Evolutionary conservation across 2,113 vertebrate genomes (phyloP).

Genomic region (Origma solitaria): DNA sequence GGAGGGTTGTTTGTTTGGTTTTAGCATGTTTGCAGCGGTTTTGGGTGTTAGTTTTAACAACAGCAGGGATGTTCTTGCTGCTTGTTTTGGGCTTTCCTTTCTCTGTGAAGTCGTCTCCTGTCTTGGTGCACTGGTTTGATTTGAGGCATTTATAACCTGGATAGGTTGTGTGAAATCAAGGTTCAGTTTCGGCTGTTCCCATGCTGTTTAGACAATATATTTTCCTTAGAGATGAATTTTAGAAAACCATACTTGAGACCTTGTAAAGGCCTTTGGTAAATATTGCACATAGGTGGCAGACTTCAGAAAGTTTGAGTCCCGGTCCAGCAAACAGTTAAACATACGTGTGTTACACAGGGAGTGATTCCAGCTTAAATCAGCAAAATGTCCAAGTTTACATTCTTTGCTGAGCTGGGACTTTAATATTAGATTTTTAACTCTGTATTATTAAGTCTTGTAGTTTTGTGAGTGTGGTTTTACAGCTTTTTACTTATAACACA

Average conservation of each 20-base stretch:
- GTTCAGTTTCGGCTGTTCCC: not conserved
- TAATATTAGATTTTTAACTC: not conserved
- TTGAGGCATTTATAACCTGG: not conserved
- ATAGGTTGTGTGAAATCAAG: not conserved
- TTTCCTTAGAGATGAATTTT: not conserved
- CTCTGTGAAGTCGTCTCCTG: not conserved
- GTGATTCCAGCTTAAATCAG: constrained; percentile 14
- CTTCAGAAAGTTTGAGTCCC: not conserved
- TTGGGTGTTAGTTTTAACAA: not conserved
- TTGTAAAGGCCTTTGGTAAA: not conserved
- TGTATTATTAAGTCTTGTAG: not conserved
- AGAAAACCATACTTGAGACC: not conserved
- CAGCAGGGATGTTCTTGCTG: not conserved
- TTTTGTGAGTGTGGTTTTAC: not conserved
- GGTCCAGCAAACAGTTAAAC: not conserved
- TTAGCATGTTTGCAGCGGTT: not conserved
- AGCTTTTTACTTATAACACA: not conserved
- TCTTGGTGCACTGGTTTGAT: not conserved
- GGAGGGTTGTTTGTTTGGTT: not conserved
- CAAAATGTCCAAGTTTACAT: constrained; percentile 3
- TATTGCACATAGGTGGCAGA: constrained; percentile 8
- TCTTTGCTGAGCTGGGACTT: not conserved
- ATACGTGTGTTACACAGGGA: not conserved
- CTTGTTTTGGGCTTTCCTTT: not conserved
- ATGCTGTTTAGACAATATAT: not conserved